Base-by-base conservation (phyloP, 2,888 invertebrate species). In the Ligdia adustata region DNA sequence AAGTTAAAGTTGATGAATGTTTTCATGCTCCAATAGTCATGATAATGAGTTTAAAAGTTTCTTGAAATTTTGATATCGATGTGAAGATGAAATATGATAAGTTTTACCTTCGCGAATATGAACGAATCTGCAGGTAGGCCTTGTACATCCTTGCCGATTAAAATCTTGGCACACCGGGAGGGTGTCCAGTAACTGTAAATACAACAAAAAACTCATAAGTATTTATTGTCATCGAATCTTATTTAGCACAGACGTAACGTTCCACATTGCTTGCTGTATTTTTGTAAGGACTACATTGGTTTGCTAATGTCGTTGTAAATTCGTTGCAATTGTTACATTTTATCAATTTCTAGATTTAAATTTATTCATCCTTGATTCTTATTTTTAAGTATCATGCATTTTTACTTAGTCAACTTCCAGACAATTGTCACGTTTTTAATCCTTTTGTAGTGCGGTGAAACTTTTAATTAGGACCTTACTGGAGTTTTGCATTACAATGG, bases 151-250 rank as follows among this genome's bases (percentile, higher is more conserved):
- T 93, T 97, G 97, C 92, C 96, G 95, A 95, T 97, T 98, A 98
- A 98, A 98, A 98, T 97, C 98, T 97, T 97, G 98, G 98, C 97
- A 98, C 95, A 97, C 98, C 97, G 95, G 98, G 97, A 97, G 98
- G 97, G 97, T 98, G 98, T 97, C 98, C 98, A 97, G 98, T 97
- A 98, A 98, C 98, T 98, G 96, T 80, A 96, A 95, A 82, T 69
- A 84, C 76, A 81, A 79, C 63, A 75, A 69, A 68, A 62, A 50
- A 47, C 52, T 56, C 52, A 79, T 86, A 72, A 85, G 75, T 76
- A 73, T 73, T 61, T 64, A 63, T 65, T 66, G 69, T 65, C 59
- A 57, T 66, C 48, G 59, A 47, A 54, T 61, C 20, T 59, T 56
- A 54, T 60, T 45, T 60, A 68, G 75, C 67, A 69, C 75, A 72